These are phyloP conservation scores for Bombus haemorrhoidalis DNA, from an alignment of 1,140 invertebrate species.

Conservation along the genomic window DNA sequence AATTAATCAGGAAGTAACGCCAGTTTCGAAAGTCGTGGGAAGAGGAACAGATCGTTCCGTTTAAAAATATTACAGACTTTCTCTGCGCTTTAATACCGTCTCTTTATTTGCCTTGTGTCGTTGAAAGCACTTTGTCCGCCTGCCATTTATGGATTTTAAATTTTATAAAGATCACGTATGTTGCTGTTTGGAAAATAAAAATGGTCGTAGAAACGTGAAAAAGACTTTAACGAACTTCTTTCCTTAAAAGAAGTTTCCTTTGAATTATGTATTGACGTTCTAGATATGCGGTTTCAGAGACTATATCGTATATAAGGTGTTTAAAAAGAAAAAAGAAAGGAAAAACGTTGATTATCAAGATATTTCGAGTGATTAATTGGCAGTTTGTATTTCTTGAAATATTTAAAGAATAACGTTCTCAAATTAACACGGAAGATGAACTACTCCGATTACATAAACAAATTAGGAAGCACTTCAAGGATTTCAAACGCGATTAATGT, in stretches of 20 bases:
- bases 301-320: neutral
- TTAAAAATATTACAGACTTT: constrained; percentile 50
- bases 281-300: neutral
- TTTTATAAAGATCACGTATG: neutral
- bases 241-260: neutral
- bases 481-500: neutral
- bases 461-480: neutral
- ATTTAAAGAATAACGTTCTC: neutral
- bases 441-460: neutral
- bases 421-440: neutral
- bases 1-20: constrained; percentile 35
- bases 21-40: constrained; percentile 45
- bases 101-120: constrained; percentile 1
- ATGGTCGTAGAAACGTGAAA: neutral
- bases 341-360: neutral
- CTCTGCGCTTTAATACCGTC: constrained; percentile 23
- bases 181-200: neutral
- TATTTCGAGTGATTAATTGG: neutral
- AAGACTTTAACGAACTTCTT: neutral
- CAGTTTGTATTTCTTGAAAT: too few species aligned
- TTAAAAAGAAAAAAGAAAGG: neutral
- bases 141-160: neutral
- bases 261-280: neutral
- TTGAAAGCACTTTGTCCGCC: neutral
- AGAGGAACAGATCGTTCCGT: constrained; percentile 34